Evolutionary conservation across 2,888 invertebrate species (phyloP).

Genomic region (Stegophylla sp.): DNA sequence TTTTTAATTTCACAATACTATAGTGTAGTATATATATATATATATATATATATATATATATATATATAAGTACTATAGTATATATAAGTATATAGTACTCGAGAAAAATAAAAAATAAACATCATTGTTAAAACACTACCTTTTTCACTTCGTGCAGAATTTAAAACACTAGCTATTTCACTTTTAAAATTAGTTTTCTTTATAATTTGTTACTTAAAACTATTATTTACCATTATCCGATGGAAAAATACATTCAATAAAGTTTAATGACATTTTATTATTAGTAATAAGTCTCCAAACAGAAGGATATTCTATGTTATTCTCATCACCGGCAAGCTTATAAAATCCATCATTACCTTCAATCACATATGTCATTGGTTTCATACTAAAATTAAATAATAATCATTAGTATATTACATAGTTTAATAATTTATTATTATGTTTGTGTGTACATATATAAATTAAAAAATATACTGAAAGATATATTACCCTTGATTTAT

Average conservation of each 20-base stretch:
- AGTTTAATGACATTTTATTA: conserved; percentile 72
- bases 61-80: too few relatives aligned
- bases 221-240: conserved; percentile 79
- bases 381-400: conserved; percentile 64
- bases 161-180: neutral
- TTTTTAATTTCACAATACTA: too few relatives aligned
- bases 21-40: too few relatives aligned
- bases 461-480: too few relatives aligned
- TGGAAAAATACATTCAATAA: conserved; percentile 81
- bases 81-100: too few relatives aligned
- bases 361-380: conserved; percentile 75
- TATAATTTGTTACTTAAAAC: neutral
- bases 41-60: too few relatives aligned
- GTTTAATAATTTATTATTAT: neutral
- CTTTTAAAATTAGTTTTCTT: too few relatives aligned
- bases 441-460: conserved; percentile 2
- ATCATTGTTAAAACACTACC: too few relatives aligned
- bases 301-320: conserved; percentile 68
- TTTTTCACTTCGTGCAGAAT: neutral
- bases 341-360: conserved; percentile 69
- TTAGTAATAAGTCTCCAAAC: conserved; percentile 72
- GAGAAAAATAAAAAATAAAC: too few relatives aligned
- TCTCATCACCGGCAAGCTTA: conserved; percentile 66
- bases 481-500: conserved; percentile 62
- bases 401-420: conserved; percentile 65